A percentile compares a stretch with the other conserved stretches of the same genome.
These are phyloP conservation scores for Python bivittatus DNA, from an alignment of 2,113 vertebrate genomes.

Conservation along the genomic window DNA sequence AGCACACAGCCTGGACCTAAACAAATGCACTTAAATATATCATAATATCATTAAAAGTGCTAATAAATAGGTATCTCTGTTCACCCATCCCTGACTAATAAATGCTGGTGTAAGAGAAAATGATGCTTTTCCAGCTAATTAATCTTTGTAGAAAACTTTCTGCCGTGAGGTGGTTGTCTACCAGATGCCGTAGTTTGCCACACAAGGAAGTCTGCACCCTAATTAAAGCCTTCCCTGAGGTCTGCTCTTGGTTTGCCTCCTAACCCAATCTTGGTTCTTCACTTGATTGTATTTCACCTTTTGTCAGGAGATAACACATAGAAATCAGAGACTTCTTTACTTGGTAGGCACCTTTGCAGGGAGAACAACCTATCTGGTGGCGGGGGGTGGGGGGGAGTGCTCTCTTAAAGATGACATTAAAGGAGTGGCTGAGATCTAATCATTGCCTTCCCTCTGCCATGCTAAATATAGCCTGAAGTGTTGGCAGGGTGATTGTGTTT, in stretches of 20 bases:
- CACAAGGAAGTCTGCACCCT: background rate
- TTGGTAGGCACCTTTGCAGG: background rate
- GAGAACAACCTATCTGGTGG: background rate
- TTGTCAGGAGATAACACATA: background rate
- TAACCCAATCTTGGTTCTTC: background rate
- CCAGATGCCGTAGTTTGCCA: background rate
- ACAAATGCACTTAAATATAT: background rate
- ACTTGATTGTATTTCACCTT: background rate
- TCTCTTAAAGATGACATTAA: background rate
- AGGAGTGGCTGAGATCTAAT: background rate
- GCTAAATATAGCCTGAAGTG: background rate
- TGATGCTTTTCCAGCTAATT: background rate
- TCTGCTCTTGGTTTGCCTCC: background rate
- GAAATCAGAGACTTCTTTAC: background rate
- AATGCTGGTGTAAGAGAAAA: background rate
- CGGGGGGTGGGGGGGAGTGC: background rate
- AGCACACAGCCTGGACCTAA: background rate
- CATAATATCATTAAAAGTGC: background rate
- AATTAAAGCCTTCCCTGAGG: background rate
- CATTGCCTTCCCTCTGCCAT: background rate
- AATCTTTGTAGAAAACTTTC: background rate
- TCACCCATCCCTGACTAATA: background rate
- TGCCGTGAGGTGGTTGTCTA: background rate
- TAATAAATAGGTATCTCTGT: background rate
- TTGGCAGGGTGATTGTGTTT: background rate